Evolutionary conservation across 2,797 vertebrate species (phyloP).

Genomic region (Taeniopygia guttata): DNA sequence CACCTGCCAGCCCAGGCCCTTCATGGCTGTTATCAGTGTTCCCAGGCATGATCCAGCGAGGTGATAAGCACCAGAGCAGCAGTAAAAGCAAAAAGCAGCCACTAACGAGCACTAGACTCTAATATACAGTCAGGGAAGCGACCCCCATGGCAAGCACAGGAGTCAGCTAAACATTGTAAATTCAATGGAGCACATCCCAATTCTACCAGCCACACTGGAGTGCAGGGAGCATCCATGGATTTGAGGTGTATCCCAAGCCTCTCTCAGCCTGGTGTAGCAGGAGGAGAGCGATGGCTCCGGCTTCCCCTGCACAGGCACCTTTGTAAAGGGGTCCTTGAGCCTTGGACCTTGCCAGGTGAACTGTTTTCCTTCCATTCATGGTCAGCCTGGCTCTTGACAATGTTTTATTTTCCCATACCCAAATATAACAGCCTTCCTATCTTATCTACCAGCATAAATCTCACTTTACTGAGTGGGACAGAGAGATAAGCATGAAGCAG

Average conservation of each 20-base stretch:
- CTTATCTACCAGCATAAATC: background rate
- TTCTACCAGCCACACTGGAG: background rate
- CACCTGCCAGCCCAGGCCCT: background rate
- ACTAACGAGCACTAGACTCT: background rate
- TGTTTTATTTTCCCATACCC: background rate
- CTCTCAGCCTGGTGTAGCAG: background rate
- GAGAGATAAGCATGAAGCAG: background rate
- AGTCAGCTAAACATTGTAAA: background rate
- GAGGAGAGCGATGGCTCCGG: background rate
- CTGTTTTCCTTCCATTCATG: background rate
- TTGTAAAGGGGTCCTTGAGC: background rate
- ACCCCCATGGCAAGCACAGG: background rate
- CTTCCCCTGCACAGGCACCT: background rate
- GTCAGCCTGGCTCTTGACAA: background rate
- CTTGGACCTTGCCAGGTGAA: background rate
- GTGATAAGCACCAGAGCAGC: background rate
- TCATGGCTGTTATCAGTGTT: background rate
- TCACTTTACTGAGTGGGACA: background rate
- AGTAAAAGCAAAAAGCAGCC: background rate
- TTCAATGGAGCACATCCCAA: background rate
- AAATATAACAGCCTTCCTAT: background rate
- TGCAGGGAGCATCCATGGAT: background rate
- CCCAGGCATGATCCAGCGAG: background rate
- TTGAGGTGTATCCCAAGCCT: background rate
- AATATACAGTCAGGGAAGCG: background rate